Base-by-base conservation (phyloP, 1,140 invertebrate species). In the Penaeus vannamei region DNA sequence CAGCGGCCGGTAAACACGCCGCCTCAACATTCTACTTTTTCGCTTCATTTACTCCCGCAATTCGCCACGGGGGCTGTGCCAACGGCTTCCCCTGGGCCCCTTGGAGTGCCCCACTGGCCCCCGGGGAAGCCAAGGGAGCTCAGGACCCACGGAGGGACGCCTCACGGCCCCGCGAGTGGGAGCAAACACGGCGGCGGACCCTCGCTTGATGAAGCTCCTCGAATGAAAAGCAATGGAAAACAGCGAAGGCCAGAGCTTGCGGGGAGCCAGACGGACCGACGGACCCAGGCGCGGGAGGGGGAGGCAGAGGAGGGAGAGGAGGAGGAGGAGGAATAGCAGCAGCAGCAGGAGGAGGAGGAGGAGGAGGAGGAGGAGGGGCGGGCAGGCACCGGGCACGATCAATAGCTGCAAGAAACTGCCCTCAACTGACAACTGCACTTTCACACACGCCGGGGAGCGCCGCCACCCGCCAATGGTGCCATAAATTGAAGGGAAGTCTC, bases 351-450 rank as follows among this genome's bases (percentile, higher is more conserved):
- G 66, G 66, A 69, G 66, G 36, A 36, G 53, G 53, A 53, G 53
- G 10, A 53, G 53, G 53, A 53, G 69, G 17, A 76, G 69, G 69
- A 26, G 62, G 80, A 79, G 77, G 79, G 77, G 77, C 85, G 61
- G 85, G 85, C 86, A 64, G 86, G 80, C 80, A 69, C 86, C 72
- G 80, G 84, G 86, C 76, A 72, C 86, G 86, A 88, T 88, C 86
- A 88, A 88, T 88, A 88, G 80, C 80, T 84, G 86, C 64, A 83
- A 88, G 81, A 84, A 88, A 83, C 69, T 84, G 80, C 86, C 81
- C 83, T 69, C 80, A 84, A 83, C 86, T 84, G 86, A 88, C 86
- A 87, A 87, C 85, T 87, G 85, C 85, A 87, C 85, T 87, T 87
- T 87, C 85, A 87, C 85, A 87, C 62, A 69, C 61, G 62, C 72